A percentile compares a stretch with the other conserved stretches of the same genome.
Conservation (phyloP, 1,140 invertebrate species). For the Rhyzopertha dominica region DNA sequence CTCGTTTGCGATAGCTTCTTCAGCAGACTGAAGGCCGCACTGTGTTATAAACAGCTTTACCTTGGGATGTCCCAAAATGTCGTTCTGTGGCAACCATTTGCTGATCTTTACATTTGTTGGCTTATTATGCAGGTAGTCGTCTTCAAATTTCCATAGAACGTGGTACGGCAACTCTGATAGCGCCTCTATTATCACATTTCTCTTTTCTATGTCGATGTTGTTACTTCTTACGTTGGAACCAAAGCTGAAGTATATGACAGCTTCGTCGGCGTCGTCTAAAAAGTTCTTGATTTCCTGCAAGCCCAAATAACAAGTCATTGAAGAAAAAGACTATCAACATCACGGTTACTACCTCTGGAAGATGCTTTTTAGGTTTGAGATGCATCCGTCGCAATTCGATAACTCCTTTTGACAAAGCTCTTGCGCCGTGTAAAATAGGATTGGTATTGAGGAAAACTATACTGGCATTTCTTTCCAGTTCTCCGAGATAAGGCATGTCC, state of each 20-base stretch:
- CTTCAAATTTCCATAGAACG: conserved; percentile 41
- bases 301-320: too few relatives aligned
- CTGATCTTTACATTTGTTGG: conserved; percentile 31
- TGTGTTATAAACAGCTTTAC: conserved; percentile 47
- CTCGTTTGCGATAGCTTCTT: conserved; percentile 47
- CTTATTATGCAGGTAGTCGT: background rate
- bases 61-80: conserved; percentile 45
- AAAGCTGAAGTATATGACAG: conserved; percentile 54
- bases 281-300: too few relatives aligned
- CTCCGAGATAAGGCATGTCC: too few relatives aligned
- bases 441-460: too few relatives aligned
- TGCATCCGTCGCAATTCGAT: too few relatives aligned
- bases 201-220: conserved; percentile 46
- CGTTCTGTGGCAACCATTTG: conserved; percentile 53
- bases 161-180: conserved; percentile 46
- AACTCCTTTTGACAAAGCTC: too few relatives aligned
- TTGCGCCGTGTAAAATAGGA: too few relatives aligned
- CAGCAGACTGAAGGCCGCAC: conserved; percentile 48
- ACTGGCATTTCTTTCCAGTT: too few relatives aligned
- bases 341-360: too few relatives aligned
- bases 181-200: conserved; percentile 47
- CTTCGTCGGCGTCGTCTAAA: conserved; percentile 46
- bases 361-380: too few relatives aligned
- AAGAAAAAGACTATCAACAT: too few relatives aligned
- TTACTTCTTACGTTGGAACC: conserved; percentile 53